Conservation (phyloP, 2,113 vertebrate genomes). For the Zosterops borbonicus region DNA sequence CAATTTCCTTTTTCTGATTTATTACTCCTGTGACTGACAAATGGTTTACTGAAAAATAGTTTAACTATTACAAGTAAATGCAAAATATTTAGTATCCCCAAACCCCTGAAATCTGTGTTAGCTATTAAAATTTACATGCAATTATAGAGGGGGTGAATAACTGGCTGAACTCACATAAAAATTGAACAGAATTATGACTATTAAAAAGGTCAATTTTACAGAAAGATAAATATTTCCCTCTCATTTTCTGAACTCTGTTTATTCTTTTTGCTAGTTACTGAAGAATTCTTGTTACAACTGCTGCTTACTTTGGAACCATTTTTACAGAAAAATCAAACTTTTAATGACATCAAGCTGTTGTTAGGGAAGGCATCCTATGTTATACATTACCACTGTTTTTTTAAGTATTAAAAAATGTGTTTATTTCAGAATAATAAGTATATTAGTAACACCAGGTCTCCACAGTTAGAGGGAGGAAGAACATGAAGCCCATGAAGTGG, state of each 20-base stretch:
- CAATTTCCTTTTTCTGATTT: slow-evolving; percentile 3
- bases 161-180: neutral
- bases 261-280: neutral
- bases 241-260: neutral
- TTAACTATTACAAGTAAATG: neutral
- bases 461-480: neutral
- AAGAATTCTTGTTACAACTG: neutral
- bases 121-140: neutral
- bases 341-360: neutral
- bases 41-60: neutral
- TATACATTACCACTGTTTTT: neutral
- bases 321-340: neutral
- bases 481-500: neutral
- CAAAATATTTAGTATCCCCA: neutral
- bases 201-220: neutral
- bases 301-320: neutral
- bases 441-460: neutral
- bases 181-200: neutral
- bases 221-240: neutral
- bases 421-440: neutral
- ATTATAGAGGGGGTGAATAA: neutral
- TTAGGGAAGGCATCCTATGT: neutral
- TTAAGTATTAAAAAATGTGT: neutral
- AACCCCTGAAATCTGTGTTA: neutral
- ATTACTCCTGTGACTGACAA: neutral